A percentile compares a stretch with the other conserved stretches of the same genome.
Conservation (phyloP, 2,888 invertebrate genomes). For the Drosophila prostipennis region DNA sequence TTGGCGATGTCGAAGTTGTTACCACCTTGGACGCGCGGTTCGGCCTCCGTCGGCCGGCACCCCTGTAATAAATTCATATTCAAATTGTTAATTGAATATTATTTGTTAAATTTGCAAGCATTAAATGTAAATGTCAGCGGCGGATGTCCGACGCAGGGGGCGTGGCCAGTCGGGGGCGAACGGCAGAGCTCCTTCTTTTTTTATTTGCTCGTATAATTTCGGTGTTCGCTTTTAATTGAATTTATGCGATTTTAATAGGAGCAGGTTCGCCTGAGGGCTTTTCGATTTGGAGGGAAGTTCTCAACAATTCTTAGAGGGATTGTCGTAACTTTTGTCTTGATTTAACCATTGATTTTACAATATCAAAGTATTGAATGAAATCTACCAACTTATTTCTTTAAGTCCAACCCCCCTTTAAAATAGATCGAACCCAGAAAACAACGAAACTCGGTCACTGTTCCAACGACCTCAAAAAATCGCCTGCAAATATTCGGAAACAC, state of each 20-base stretch:
- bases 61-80: constrained; percentile 80
- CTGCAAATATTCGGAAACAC: constrained; percentile 33
- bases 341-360: too few species aligned
- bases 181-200: constrained; percentile 15
- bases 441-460: constrained; percentile 63
- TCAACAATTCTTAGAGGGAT: background rate
- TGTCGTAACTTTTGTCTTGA: too few species aligned
- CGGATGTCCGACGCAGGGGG: constrained; percentile 53
- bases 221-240: constrained; percentile 43
- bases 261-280: background rate
- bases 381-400: background rate
- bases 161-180: constrained; percentile 48
- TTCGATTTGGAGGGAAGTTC: background rate
- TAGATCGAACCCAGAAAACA: background rate
- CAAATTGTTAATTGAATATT: constrained; percentile 83
- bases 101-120: constrained; percentile 79
- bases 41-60: constrained; percentile 68
- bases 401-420: background rate
- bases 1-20: constrained; percentile 76
- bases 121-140: constrained; percentile 77
- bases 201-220: constrained; percentile 42
- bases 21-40: constrained; percentile 69
- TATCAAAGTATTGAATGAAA: background rate
- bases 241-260: constrained; percentile 55
- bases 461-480: constrained; percentile 50